These are phyloP conservation scores for Noctilio leporinus DNA, from an alignment of 2,113 vertebrate genomes.

Conservation along the genomic window DNA sequence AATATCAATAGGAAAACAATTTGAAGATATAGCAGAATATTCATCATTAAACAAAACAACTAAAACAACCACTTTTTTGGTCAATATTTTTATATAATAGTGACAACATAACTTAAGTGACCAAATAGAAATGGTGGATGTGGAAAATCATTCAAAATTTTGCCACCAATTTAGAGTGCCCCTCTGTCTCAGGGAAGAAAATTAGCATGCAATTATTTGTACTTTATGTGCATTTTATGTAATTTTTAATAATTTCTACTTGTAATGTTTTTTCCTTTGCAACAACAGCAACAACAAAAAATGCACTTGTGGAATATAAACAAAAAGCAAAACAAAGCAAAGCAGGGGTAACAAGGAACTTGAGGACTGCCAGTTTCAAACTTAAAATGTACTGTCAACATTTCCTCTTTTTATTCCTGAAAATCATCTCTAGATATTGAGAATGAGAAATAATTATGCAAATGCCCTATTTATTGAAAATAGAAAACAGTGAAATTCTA, in stretches of 20 bases:
- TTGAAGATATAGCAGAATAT: not conserved
- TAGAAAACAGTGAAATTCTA: not conserved
- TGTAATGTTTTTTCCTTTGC: not conserved
- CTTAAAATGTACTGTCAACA: not conserved
- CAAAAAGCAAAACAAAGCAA: not conserved
- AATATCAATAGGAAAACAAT: not conserved
- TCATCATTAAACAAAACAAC: not conserved
- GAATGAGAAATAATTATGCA: not conserved
- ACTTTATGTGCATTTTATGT: not conserved
- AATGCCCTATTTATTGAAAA: not conserved
- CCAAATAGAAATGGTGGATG: not conserved
- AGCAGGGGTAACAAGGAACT: not conserved
- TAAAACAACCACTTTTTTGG: not conserved
- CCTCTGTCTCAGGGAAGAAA: not conserved
- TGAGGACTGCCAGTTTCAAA: not conserved
- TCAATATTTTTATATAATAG: not conserved
- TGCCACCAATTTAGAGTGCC: not conserved
- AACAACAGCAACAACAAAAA: not conserved
- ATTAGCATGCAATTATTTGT: not conserved
- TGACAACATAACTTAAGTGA: not conserved
- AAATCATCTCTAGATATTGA: not conserved
- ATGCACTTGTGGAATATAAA: not conserved
- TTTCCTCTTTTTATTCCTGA: not conserved
- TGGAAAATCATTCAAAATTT: not conserved
- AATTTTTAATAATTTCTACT: not conserved